A percentile compares a stretch with the other conserved stretches of the same genome.
Conservation (phyloP, 1,140 invertebrate species). For the Delia radicum region DNA sequence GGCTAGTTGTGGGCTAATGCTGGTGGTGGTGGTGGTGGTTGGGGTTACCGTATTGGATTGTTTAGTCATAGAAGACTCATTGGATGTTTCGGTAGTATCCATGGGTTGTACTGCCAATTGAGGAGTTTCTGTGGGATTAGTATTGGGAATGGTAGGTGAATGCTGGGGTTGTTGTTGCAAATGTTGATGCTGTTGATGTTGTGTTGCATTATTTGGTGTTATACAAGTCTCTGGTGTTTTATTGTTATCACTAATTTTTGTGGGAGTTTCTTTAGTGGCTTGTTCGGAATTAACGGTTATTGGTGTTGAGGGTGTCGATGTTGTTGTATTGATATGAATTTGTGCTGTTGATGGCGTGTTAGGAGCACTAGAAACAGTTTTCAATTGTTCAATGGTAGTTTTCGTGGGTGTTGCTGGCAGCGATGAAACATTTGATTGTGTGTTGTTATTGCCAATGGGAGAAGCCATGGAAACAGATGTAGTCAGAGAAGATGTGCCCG, state of each 20-base stretch:
- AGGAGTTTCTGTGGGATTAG: neutral
- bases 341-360: neutral
- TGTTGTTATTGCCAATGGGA: neutral
- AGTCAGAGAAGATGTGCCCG: conserved; percentile 46
- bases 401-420: conserved; percentile 33
- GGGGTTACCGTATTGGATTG: neutral
- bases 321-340: neutral
- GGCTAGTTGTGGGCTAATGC: neutral
- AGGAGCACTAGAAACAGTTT: conserved; percentile 11
- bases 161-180: neutral
- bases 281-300: neutral
- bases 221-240: neutral
- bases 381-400: conserved; percentile 33
- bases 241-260: neutral
- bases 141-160: neutral
- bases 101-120: neutral
- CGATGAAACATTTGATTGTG: conserved; percentile 22
- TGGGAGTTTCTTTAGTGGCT: neutral
- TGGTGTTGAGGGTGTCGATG: conserved; percentile 12
- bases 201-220: neutral
- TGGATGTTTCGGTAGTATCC: neutral
- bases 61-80: neutral
- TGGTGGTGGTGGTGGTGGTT: neutral
- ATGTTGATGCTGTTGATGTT: neutral
- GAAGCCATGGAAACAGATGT: conserved; percentile 55